A percentile compares a stretch with the other conserved stretches of the same genome.
Conservation (phyloP, 2,797 vertebrate genomes). For the Lemur catta region DNA sequence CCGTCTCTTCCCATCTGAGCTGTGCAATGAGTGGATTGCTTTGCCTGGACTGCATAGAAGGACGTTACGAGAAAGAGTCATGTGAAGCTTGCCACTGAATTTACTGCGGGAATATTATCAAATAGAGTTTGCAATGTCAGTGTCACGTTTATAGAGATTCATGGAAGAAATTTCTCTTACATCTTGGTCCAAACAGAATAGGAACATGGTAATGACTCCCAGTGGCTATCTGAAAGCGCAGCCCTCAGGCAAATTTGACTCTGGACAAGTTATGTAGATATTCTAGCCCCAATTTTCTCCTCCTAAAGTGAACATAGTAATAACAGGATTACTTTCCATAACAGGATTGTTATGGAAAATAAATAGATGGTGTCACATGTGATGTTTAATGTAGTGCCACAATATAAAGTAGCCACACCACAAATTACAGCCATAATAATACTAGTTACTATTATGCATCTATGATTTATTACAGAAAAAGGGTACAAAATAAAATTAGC, state of each 20-base stretch:
- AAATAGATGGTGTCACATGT: not conserved
- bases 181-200: not conserved
- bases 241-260: not conserved
- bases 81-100: not conserved
- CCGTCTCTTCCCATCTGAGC: not conserved
- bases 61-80: not conserved
- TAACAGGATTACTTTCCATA: no score
- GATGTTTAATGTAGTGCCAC: not conserved
- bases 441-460: not conserved
- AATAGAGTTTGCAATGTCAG: not conserved
- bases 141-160: not conserved
- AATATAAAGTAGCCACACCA: not conserved
- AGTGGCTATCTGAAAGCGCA: not conserved
- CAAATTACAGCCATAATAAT: not conserved
- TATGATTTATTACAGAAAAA: not conserved
- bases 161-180: not conserved
- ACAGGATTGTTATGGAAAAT: not conserved
- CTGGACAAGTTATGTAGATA: not conserved
- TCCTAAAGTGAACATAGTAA: not conserved
- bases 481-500: not conserved
- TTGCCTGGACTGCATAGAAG: not conserved
- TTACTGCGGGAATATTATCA: not conserved
- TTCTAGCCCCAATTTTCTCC: not conserved
- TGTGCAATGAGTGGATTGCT: not conserved
- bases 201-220: not conserved